phyloP scores from a whole-genome alignment of 2,113 vertebrate genomes.

The Leptosomus discolor region DNA sequence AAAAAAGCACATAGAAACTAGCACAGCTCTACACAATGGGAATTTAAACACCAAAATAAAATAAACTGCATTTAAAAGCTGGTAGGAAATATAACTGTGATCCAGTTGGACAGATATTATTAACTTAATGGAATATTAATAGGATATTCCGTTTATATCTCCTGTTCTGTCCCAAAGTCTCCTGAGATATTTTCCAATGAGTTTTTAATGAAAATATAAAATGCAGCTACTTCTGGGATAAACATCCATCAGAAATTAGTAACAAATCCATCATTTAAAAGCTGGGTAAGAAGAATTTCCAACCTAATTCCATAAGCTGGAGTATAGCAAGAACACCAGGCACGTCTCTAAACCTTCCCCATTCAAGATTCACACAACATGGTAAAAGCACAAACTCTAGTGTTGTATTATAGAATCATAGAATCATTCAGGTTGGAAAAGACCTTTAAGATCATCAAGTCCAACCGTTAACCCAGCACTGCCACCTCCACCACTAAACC shows the following conservation, averaged over 20 bases:
- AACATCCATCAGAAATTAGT: conserved; percentile 1
- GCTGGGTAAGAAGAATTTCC: not conserved
- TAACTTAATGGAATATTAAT: conserved; percentile 49
- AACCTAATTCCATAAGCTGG: not conserved
- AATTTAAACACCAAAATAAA: conserved; percentile 3
- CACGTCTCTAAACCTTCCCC: not conserved
- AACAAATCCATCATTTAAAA: not conserved
- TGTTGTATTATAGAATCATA: not conserved
- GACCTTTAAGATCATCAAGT: not conserved
- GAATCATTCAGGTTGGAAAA: not conserved
- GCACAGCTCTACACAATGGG: not conserved
- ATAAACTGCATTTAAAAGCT: conserved; percentile 15
- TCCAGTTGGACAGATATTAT: conserved; percentile 30
- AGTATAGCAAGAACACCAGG: not conserved
- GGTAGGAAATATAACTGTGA: not conserved
- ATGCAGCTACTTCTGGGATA: not conserved
- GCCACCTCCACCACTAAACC: not conserved
- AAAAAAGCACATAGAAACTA: not conserved
- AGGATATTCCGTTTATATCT: conserved; percentile 4
- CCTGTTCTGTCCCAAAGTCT: not conserved
- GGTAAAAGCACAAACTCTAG: not conserved
- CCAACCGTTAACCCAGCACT: not conserved
- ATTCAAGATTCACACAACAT: not conserved
- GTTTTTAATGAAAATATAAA: conserved; percentile 24
- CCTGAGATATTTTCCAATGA: not conserved